Percentiles rank a stretch among this genome's conserved stretches.
phyloP scores from a whole-genome alignment of 2,113 vertebrate genomes.

The Hymenochirus boettgeri region DNA sequence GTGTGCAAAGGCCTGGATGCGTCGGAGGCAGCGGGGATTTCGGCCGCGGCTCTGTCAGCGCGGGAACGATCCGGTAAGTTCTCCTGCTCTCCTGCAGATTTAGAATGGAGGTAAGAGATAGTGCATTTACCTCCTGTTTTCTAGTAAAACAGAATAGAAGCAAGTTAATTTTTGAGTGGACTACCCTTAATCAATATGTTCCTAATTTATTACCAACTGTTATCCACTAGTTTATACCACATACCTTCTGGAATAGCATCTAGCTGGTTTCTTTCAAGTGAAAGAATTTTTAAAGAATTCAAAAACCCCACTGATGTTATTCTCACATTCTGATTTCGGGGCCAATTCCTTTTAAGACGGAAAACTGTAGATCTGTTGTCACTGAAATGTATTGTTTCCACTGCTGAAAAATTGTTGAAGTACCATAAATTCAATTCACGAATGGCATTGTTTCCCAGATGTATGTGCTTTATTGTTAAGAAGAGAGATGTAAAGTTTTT shows the following conservation, averaged over 20 bases:
- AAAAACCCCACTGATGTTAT: neutral
- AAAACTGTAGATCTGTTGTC: constrained; percentile 46
- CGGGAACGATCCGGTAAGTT: too few species aligned
- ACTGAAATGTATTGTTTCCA: constrained; percentile 56
- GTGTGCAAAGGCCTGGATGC: too few species aligned
- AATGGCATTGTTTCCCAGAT: constrained; percentile 54
- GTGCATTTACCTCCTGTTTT: too few species aligned
- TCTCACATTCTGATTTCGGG: neutral
- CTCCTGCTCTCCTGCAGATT: too few species aligned
- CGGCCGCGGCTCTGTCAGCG: too few species aligned
- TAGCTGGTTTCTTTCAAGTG: constrained; percentile 71
- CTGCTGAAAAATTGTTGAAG: constrained; percentile 27
- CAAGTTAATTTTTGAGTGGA: too few species aligned
- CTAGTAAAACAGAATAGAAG: too few species aligned
- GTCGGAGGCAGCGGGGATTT: too few species aligned
- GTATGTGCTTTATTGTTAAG: constrained; percentile 48
- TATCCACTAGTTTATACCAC: constrained; percentile 40
- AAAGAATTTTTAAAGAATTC: constrained; percentile 56
- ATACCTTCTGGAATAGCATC: constrained; percentile 72
- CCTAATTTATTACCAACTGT: too few species aligned
- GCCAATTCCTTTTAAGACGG: neutral
- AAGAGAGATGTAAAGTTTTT: neutral
- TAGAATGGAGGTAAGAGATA: too few species aligned
- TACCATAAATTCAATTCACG: constrained; percentile 45
- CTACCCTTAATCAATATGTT: too few species aligned